phyloP scores from a whole-genome alignment of 2,797 vertebrate species.

The Acanthurus leucopareius region DNA sequence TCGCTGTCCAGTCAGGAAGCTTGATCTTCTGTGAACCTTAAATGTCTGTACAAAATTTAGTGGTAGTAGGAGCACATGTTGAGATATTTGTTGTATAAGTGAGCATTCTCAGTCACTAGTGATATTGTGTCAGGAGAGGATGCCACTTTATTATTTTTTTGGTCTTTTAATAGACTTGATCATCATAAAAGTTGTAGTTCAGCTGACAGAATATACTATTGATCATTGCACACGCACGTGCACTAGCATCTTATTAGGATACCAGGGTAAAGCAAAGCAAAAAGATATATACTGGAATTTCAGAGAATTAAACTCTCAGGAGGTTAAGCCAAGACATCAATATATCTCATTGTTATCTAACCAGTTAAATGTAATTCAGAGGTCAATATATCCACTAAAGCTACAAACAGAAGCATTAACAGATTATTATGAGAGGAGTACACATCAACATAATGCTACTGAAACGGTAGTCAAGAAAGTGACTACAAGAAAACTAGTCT shows the following conservation, averaged over 20 bases:
- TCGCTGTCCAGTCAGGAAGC: no score
- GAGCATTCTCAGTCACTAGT: not conserved
- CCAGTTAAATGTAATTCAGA: not conserved
- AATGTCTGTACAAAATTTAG: not conserved
- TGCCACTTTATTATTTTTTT: not conserved
- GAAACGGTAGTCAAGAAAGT: not conserved
- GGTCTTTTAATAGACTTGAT: not conserved
- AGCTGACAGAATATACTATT: not conserved
- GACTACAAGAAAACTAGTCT: not conserved
- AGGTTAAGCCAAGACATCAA: not conserved
- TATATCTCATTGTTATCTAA: no score
- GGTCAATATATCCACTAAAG: not conserved
- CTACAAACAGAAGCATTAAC: not conserved
- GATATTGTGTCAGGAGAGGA: not conserved
- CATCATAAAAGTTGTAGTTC: not conserved
- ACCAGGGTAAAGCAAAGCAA: not conserved
- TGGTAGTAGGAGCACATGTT: not conserved
- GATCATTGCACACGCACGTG: not conserved
- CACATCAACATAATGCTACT: not conserved
- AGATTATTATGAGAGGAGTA: not conserved
- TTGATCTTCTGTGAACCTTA: no score
- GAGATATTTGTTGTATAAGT: not conserved
- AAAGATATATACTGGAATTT: not conserved
- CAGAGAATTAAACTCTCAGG: not conserved
- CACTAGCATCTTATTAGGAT: not conserved